phyloP scores from a whole-genome alignment of 2,113 vertebrate genomes.

The Heterotis niloticus region DNA sequence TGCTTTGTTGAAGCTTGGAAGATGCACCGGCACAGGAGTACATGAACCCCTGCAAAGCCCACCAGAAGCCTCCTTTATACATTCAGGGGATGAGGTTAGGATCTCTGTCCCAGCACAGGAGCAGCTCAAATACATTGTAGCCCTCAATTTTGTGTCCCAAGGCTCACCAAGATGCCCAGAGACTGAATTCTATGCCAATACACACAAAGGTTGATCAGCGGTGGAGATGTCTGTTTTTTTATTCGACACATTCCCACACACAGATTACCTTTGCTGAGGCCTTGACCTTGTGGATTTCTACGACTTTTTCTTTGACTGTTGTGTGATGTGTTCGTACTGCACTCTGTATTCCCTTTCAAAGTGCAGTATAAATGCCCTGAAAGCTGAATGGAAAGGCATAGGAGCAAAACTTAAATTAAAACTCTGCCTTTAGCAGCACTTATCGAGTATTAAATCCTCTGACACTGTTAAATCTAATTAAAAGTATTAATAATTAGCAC shows the following conservation, averaged over 20 bases:
- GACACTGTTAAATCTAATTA: background rate
- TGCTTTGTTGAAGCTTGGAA: background rate
- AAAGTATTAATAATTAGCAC: background rate
- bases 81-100: too few relatives aligned
- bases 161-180: too few relatives aligned
- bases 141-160: too few relatives aligned
- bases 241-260: background rate
- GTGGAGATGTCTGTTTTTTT: too few relatives aligned
- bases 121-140: too few relatives aligned
- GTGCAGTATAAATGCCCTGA: background rate
- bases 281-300: background rate
- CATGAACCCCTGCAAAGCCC: too few relatives aligned
- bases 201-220: too few relatives aligned
- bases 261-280: background rate
- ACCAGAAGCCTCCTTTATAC: too few relatives aligned
- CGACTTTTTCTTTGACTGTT: background rate
- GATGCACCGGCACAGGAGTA: background rate
- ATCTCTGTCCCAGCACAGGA: too few relatives aligned
- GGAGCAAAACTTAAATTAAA: background rate
- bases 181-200: too few relatives aligned
- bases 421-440: background rate
- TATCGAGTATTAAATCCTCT: background rate
- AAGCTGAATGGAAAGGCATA: background rate
- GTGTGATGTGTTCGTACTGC: too few relatives aligned
- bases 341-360: background rate